Conservation (phyloP, 2,888 invertebrate genomes). For the Acanthosepion esculentum region DNA sequence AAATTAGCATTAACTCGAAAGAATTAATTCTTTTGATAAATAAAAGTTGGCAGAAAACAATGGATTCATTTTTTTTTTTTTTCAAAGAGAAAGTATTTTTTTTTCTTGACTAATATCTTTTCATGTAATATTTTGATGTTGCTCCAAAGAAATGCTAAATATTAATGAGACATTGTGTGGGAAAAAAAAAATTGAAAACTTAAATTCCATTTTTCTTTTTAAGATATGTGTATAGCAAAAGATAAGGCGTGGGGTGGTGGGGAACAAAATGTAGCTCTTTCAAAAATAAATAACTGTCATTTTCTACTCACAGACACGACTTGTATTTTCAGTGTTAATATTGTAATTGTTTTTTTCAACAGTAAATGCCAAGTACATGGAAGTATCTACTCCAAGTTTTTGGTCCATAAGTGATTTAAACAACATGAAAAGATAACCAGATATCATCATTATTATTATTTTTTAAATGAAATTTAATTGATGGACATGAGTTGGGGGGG, state of each 20-base stretch:
- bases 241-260: not conserved
- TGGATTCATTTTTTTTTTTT: not conserved
- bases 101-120: too few species aligned
- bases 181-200: not conserved
- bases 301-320: not conserved
- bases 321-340: not conserved
- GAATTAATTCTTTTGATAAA: not conserved
- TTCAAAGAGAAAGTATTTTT: too few species aligned
- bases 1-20: not conserved
- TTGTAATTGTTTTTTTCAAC: not conserved
- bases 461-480: not conserved
- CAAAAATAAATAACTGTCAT: not conserved
- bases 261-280: not conserved
- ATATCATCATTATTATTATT: not conserved
- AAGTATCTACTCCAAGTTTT: not conserved
- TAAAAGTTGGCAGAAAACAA: not conserved
- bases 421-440: constrained; percentile 6
- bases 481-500: not conserved
- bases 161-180: not conserved
- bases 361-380: not conserved
- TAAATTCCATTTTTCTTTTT: constrained; percentile 33
- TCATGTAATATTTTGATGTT: not conserved
- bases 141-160: not conserved
- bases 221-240: not conserved
- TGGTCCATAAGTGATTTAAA: not conserved